These are phyloP conservation scores for Gandaritis pyraliata DNA, from an alignment of 2,888 invertebrate species.

Conservation along the genomic window DNA sequence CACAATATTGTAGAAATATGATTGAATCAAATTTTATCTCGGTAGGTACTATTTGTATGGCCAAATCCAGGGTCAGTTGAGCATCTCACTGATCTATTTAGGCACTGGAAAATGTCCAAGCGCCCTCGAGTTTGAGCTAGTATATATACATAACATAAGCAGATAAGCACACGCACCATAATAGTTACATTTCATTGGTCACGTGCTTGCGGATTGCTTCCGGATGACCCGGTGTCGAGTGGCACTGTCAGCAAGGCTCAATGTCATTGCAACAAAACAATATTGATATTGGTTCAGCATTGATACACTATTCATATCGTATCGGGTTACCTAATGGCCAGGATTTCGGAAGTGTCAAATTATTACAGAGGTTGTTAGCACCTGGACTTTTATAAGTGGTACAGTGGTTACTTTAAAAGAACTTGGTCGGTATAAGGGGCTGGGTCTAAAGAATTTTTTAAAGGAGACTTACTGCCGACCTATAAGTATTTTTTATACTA, in stretches of 20 bases:
- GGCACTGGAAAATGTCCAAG: too few relatives aligned
- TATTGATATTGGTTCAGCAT: slow-evolving; percentile 21
- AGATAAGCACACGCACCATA: slow-evolving; percentile 22
- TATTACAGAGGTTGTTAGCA: not conserved
- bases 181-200: slow-evolving; percentile 19
- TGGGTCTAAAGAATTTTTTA: not conserved
- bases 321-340: slow-evolving; percentile 22
- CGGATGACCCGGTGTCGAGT: slow-evolving; percentile 55
- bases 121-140: not conserved
- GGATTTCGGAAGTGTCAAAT: slow-evolving; percentile 7
- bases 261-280: slow-evolving; percentile 33
- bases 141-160: not conserved
- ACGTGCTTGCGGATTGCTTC: slow-evolving; percentile 53
- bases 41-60: too few relatives aligned
- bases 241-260: slow-evolving; percentile 32
- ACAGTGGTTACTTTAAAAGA: not conserved
- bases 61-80: too few relatives aligned
- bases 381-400: slow-evolving; percentile 12
- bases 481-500: too few relatives aligned
- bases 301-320: slow-evolving; percentile 18
- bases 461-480: too few relatives aligned
- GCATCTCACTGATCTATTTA: too few relatives aligned
- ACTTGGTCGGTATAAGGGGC: not conserved
- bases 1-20: too few relatives aligned
- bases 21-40: too few relatives aligned